Conservation (phyloP, 1,140 invertebrate species). For the Kradibia gibbosae region DNA sequence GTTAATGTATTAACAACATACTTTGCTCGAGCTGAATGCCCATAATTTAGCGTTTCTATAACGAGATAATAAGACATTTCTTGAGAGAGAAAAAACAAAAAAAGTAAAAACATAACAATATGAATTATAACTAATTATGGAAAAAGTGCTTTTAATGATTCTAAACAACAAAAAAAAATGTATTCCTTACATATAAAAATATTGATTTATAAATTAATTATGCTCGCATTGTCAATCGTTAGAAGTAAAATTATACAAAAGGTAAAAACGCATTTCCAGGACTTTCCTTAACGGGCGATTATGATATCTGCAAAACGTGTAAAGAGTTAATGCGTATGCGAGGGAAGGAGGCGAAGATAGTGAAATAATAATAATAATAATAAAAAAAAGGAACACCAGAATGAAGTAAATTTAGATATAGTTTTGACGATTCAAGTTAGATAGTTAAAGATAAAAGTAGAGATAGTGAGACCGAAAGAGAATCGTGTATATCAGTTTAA, state of each 20-base stretch:
- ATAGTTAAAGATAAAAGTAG: neutral
- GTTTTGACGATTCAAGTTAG: neutral
- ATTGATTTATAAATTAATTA: neutral
- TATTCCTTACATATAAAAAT: conserved; percentile 1
- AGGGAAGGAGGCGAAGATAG: neutral
- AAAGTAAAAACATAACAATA: no score
- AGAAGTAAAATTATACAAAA: neutral
- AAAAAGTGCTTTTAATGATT: conserved; percentile 28
- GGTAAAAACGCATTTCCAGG: conserved; percentile 18
- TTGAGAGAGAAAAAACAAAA: no score
- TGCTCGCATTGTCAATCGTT: no score
- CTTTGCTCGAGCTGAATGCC: no score
- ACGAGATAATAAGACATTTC: neutral
- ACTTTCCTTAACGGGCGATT: neutral
- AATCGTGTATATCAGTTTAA: neutral
- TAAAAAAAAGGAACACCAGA: neutral
- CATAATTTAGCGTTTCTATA: conserved; percentile 15
- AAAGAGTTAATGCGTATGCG: neutral
- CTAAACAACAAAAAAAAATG: neutral
- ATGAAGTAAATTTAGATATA: neutral
- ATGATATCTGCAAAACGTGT: neutral
- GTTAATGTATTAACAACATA: no score
- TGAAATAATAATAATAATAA: neutral
- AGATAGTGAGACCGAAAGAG: neutral
- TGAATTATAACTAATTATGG: conserved; percentile 6